Percentiles rank a stretch among this genome's conserved stretches.
Evolutionary conservation across 1,140 invertebrate genomes (phyloP).

Genomic region (Macrosteles quadrilineatus): DNA sequence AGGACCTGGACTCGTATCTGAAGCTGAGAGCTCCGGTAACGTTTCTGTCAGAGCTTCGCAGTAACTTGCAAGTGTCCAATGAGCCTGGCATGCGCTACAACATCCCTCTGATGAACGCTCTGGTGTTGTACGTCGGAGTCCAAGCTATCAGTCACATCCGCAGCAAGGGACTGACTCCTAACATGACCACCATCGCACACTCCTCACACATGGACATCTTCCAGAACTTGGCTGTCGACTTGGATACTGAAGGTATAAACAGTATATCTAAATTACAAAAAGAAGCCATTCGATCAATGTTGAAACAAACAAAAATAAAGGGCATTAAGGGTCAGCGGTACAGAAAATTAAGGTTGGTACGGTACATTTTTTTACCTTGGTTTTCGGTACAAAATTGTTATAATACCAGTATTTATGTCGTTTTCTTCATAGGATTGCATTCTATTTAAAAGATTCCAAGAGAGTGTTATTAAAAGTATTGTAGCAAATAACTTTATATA

Average conservation of each 20-base stretch:
- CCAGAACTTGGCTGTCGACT: conserved; percentile 95
- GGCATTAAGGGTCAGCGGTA: too few species aligned
- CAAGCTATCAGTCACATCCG: conserved; percentile 91
- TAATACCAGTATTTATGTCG: too few species aligned
- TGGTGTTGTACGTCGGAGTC: conserved; percentile 96
- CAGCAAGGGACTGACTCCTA: conserved; percentile 85
- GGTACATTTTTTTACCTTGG: too few species aligned
- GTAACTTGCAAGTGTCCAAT: conserved; percentile 81
- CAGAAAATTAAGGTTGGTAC: too few species aligned
- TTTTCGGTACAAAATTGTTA: too few species aligned
- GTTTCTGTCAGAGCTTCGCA: conserved; percentile 88
- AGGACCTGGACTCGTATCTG: conserved; percentile 94
- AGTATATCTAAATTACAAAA: too few species aligned
- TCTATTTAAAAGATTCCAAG: too few species aligned
- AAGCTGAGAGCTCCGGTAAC: conserved; percentile 94
- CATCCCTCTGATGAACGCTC: conserved; percentile 93
- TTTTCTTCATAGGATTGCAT: too few species aligned
- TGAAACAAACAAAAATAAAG: too few species aligned
- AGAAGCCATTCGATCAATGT: too few species aligned
- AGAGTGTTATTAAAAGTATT: too few species aligned
- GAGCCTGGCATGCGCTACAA: conserved; percentile 93
- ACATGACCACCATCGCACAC: conserved; percentile 94
- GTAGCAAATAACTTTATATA: too few species aligned
- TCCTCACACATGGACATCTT: conserved; percentile 99
- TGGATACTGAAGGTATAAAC: conserved; percentile 91